Evolutionary conservation across 2,797 vertebrate species (phyloP).

Genomic region (Trichosurus vulpecula): DNA sequence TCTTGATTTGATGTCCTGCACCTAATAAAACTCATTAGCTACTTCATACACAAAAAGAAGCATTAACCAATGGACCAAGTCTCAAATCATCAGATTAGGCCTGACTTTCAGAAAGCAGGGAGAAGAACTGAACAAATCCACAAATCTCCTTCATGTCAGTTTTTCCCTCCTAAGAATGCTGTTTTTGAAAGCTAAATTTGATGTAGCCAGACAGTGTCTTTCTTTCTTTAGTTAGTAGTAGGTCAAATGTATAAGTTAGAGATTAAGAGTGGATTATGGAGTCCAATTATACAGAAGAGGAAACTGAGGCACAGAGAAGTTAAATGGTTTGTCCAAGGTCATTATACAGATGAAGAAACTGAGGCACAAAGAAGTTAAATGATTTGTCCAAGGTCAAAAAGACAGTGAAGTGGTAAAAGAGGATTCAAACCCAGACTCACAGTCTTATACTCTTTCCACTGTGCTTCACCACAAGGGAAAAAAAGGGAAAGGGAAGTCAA

Average conservation of each 20-base stretch:
- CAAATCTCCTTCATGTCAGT: not conserved
- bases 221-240: not conserved
- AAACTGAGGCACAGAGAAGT: not conserved
- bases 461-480: not conserved
- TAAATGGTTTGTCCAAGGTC: not conserved
- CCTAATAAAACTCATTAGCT: not conserved
- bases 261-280: not conserved
- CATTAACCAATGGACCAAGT: not conserved
- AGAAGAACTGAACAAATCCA: not conserved
- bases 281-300: not conserved
- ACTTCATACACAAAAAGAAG: not conserved
- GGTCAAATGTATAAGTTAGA: not conserved
- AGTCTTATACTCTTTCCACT: not conserved
- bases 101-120: not conserved
- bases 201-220: not conserved
- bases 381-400: not conserved
- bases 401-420: not conserved
- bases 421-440: not conserved
- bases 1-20: not conserved
- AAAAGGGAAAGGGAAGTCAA: not conserved
- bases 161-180: not conserved
- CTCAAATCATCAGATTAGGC: not conserved
- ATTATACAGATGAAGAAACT: not conserved
- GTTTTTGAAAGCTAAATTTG: not conserved
- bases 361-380: not conserved